Conservation (phyloP, 2,888 invertebrate genomes). For the Epistrophella euchroma region DNA sequence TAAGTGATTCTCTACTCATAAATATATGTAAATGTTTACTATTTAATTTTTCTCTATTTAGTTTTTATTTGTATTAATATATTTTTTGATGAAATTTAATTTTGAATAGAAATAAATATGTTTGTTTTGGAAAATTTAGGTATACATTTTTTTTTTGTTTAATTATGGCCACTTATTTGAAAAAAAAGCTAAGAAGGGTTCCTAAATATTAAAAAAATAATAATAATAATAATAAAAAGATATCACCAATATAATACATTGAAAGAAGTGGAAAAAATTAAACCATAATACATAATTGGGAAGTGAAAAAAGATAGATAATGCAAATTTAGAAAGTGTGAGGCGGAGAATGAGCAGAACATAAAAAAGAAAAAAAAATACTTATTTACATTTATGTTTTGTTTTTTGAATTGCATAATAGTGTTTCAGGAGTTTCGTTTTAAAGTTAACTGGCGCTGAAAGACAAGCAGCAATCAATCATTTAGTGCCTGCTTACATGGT, state of each 20-base stretch:
- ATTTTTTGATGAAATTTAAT: conserved; percentile 10
- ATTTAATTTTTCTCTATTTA: conserved; percentile 28
- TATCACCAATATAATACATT: conserved; percentile 66
- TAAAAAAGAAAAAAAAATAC: too few relatives aligned
- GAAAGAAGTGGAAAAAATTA: conserved; percentile 38
- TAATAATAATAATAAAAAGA: conserved; percentile 59
- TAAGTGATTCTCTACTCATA: conserved; percentile 45
- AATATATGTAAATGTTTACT: conserved; percentile 37
- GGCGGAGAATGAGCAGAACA: not conserved
- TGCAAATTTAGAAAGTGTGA: not conserved
- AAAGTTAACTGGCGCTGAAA: too few relatives aligned
- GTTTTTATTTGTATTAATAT: conserved; percentile 3
- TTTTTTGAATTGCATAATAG: too few relatives aligned
- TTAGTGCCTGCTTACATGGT: too few relatives aligned
- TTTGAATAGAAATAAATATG: conserved; percentile 13
- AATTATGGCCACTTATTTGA: conserved; percentile 68
- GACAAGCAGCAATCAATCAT: too few relatives aligned
- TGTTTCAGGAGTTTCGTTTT: too few relatives aligned
- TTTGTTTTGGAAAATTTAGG: conserved; percentile 7
- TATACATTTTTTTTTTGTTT: conserved; percentile 8
- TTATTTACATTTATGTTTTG: too few relatives aligned
- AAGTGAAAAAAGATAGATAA: not conserved
- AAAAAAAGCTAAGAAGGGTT: conserved; percentile 23
- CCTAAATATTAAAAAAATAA: conserved; percentile 4
- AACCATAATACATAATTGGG: not conserved